These are phyloP conservation scores for Hirtodrosophila cameraria DNA, from an alignment of 2,888 invertebrate genomes.

Conservation along the genomic window DNA sequence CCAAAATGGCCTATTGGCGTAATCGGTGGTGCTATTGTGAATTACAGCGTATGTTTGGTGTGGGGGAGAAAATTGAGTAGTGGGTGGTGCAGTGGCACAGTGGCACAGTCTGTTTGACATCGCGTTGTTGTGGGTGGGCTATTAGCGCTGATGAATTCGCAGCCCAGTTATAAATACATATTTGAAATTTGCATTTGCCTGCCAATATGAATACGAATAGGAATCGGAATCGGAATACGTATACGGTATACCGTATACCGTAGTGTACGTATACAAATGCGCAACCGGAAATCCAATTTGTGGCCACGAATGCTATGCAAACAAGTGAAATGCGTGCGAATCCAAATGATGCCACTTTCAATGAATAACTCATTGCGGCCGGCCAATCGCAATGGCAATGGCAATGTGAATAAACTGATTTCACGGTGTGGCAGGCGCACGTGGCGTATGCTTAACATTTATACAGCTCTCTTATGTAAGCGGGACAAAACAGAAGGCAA, in stretches of 20 bases:
- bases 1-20: conserved; percentile 47
- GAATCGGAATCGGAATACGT: no score
- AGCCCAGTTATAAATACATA: conserved; percentile 51
- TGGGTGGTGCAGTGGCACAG: neutral
- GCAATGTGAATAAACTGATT: conserved; percentile 27
- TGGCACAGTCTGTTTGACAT: conserved; percentile 20
- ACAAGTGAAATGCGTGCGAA: conserved; percentile 25
- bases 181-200: conserved; percentile 45
- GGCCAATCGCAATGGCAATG: conserved; percentile 10
- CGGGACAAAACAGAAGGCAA: conserved; percentile 8
- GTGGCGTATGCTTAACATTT: conserved; percentile 46
- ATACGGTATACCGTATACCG: no score
- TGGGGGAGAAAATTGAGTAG: neutral
- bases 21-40: conserved; percentile 41
- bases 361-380: conserved; percentile 52
- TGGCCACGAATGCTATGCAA: conserved; percentile 35
- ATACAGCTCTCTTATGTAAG: conserved; percentile 33
- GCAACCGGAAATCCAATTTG: conserved; percentile 61
- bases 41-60: conserved; percentile 17
- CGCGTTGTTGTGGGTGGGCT: conserved; percentile 28
- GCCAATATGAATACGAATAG: conserved; percentile 5
- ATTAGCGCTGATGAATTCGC: conserved; percentile 66
- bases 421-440: conserved; percentile 27
- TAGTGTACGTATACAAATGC: conserved; percentile 9
- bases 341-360: conserved; percentile 29